phyloP scores from a whole-genome alignment of 2,797 vertebrate species.

The Oophaga sylvatica region DNA sequence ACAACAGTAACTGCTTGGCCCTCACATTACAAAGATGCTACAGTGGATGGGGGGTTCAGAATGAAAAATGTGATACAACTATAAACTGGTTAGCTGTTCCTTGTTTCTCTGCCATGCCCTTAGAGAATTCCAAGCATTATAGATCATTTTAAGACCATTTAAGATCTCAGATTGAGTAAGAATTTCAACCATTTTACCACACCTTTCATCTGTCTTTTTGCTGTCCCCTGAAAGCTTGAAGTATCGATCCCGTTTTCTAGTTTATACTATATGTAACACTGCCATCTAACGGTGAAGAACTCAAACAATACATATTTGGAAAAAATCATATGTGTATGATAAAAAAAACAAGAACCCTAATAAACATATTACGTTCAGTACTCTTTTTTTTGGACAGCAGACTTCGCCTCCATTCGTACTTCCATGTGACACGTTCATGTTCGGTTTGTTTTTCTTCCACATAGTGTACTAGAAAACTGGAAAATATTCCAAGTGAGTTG shows the following conservation, averaged over 20 bases:
- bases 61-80: conserved; percentile 32
- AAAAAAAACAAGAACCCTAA: not conserved
- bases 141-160: conserved; percentile 51
- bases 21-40: not conserved
- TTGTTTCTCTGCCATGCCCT: conserved; percentile 43
- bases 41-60: not conserved
- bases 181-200: conserved; percentile 35
- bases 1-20: conserved; percentile 3
- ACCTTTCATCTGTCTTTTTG: conserved; percentile 33
- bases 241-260: conserved; percentile 12
- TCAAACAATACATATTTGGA: not conserved
- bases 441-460: no score
- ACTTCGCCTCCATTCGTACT: no score
- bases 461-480: no score
- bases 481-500: no score
- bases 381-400: not conserved
- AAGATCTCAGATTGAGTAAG: conserved; percentile 15
- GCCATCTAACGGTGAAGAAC: conserved; percentile 41
- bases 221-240: conserved; percentile 27
- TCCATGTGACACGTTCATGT: no score
- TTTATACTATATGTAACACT: conserved; percentile 35
- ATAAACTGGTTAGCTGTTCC: conserved; percentile 30
- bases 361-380: not conserved
- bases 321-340: not conserved
- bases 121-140: conserved; percentile 35